phyloP scores from a whole-genome alignment of 2,888 invertebrate species.

The Heliconius erato region DNA sequence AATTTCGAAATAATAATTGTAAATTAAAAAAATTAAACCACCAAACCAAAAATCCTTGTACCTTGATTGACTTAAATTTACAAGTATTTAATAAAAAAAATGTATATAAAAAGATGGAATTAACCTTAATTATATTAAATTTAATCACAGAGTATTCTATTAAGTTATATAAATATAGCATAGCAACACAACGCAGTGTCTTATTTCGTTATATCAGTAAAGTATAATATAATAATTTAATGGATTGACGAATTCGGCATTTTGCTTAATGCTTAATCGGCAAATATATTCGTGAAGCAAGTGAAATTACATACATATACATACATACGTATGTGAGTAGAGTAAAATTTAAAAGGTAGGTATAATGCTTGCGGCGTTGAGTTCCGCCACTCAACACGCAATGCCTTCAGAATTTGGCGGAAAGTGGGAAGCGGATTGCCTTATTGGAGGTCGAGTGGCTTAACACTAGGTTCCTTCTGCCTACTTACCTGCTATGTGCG shows the following conservation, averaged over 20 bases:
- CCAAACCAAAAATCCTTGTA: too few relatives aligned
- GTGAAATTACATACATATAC: background rate
- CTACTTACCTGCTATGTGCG: too few relatives aligned
- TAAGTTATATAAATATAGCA: constrained; percentile 19
- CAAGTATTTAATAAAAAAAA: too few relatives aligned
- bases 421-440: too few relatives aligned
- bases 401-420: too few relatives aligned
- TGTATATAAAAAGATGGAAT: background rate
- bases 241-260: background rate
- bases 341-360: background rate
- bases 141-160: background rate
- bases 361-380: background rate
- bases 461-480: too few relatives aligned
- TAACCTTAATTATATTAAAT: background rate
- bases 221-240: background rate
- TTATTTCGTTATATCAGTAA: background rate
- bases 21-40: too few relatives aligned
- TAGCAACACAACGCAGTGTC: constrained; percentile 6
- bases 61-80: too few relatives aligned
- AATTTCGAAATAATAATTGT: too few relatives aligned
- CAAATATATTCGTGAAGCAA: background rate
- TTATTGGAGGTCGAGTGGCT: too few relatives aligned
- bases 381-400: too few relatives aligned
- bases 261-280: background rate
- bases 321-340: background rate